phyloP scores from a whole-genome alignment of 2,797 vertebrate species.

The Anabacerthia variegaticeps region DNA sequence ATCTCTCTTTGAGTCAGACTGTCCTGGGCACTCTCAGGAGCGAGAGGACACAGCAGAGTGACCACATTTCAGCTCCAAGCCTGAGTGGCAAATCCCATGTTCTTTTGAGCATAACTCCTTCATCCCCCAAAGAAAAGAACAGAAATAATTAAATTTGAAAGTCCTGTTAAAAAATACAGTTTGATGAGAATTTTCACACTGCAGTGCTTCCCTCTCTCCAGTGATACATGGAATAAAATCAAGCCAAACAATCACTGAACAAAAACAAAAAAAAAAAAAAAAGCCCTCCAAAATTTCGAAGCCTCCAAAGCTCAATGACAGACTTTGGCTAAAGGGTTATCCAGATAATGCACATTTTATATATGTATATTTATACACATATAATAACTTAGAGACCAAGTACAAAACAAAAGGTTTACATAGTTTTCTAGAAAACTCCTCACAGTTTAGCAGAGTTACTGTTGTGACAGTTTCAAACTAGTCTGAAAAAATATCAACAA shows the following conservation, averaged over 20 bases:
- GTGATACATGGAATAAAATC: neutral
- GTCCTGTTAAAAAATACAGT: neutral
- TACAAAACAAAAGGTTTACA: neutral
- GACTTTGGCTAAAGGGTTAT: neutral
- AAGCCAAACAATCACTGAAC: neutral
- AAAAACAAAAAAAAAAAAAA: neutral
- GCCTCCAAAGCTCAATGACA: neutral
- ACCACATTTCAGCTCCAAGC: neutral
- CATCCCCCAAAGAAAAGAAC: neutral
- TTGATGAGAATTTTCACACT: neutral
- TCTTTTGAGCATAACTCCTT: neutral
- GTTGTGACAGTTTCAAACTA: neutral
- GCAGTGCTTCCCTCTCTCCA: neutral
- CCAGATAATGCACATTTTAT: neutral
- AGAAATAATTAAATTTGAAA: neutral
- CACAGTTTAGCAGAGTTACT: neutral
- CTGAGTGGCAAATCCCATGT: neutral
- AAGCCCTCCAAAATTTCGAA: neutral
- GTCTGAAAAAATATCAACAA: neutral
- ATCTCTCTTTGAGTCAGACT: neutral
- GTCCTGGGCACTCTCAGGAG: neutral
- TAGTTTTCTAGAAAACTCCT: neutral
- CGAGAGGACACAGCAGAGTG: neutral
- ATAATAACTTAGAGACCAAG: neutral
- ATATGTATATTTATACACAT: neutral